Percentiles rank a stretch among this genome's conserved stretches.
These are phyloP conservation scores for Gerris lacustris DNA, from an alignment of 2,888 invertebrate genomes.

Conservation along the genomic window DNA sequence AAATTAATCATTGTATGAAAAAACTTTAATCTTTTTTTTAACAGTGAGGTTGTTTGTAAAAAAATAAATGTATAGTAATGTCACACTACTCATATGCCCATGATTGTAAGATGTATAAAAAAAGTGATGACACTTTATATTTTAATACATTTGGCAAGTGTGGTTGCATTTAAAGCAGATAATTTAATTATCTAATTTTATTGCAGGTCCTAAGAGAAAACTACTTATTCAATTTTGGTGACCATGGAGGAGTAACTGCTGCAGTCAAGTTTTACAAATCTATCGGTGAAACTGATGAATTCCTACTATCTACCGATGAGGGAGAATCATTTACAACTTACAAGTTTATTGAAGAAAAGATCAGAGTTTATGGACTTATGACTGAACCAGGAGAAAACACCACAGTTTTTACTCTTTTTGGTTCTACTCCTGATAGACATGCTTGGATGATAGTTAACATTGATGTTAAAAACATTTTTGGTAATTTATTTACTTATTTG, in stretches of 20 bases:
- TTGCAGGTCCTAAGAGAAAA: constrained; percentile 54
- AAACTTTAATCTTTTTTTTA: no score
- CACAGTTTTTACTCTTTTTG: constrained; percentile 82
- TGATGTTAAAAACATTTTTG: constrained; percentile 44
- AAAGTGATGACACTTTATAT: no score
- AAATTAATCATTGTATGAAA: no score
- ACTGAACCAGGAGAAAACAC: constrained; percentile 91
- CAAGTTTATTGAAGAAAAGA: constrained; percentile 56
- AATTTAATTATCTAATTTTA: constrained; percentile 9
- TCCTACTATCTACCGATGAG: constrained; percentile 75
- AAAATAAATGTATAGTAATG: no score
- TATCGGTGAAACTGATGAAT: constrained; percentile 61
- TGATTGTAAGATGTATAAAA: no score
- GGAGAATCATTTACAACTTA: constrained; percentile 67
- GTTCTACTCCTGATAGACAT: constrained; percentile 60
- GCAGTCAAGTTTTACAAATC: constrained; percentile 71
- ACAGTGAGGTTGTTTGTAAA: no score
- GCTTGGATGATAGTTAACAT: constrained; percentile 79
- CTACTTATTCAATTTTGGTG: constrained; percentile 78
- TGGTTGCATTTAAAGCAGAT: no score
- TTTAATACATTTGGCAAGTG: no score
- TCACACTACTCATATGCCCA: no score
- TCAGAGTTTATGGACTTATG: constrained; percentile 79
- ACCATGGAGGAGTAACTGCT: constrained; percentile 77
- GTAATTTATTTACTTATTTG: constrained; percentile 35